These are phyloP conservation scores for Idris sp. DNA, from an alignment of 1,140 invertebrate genomes.

Conservation along the genomic window DNA sequence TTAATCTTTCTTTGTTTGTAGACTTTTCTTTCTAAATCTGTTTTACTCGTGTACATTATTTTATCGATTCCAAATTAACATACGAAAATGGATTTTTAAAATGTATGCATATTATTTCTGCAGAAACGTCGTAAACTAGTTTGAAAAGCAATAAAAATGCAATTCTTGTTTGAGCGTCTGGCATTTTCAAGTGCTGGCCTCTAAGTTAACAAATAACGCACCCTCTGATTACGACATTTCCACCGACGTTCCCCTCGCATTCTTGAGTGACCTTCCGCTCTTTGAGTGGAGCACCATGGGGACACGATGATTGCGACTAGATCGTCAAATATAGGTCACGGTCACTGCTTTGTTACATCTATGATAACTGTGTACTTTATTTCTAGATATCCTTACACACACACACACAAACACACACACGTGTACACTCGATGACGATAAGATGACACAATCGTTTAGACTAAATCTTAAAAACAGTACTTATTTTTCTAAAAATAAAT, in stretches of 20 bases:
- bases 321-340: conserved; percentile 54
- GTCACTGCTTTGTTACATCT: conserved; percentile 38
- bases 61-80: no score
- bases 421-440: no score
- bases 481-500: no score
- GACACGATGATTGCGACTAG: conserved; percentile 46
- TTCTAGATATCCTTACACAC: conserved; percentile 28
- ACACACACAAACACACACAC: no score
- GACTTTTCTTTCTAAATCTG: no score
- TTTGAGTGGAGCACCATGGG: conserved; percentile 35
- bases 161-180: conserved; percentile 1
- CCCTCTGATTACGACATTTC: conserved; percentile 39
- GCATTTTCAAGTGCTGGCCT: conserved; percentile 16
- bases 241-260: conserved; percentile 22
- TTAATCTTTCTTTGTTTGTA: no score
- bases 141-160: background rate
- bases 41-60: no score
- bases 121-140: no score
- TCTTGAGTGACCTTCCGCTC: conserved; percentile 40
- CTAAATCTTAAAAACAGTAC: conserved; percentile 1
- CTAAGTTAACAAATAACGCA: conserved; percentile 32
- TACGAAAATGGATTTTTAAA: no score
- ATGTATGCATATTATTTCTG: no score
- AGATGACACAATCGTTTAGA: conserved; percentile 1
- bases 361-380: conserved; percentile 24